Evolutionary conservation across 2,888 invertebrate genomes (phyloP).

Genomic region (Aphrophora alni): DNA sequence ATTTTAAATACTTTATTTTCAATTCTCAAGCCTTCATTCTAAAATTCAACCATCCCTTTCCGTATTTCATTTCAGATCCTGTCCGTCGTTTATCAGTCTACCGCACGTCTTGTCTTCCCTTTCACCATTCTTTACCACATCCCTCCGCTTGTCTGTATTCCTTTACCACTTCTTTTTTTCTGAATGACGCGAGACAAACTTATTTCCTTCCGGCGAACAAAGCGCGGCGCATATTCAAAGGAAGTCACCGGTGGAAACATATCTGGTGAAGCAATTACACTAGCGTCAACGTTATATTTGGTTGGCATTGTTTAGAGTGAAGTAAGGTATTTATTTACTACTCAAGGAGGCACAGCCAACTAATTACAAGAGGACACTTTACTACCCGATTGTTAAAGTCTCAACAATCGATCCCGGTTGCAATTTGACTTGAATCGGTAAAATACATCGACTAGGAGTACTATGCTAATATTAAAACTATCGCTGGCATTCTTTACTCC

Average conservation of each 20-base stretch:
- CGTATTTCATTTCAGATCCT: background rate
- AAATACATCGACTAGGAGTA: background rate
- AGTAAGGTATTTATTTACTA: slow-evolving; percentile 34
- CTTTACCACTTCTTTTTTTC: background rate
- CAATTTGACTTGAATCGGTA: background rate
- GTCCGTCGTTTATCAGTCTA: background rate
- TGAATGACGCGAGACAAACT: background rate
- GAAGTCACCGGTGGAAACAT: background rate
- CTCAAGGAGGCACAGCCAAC: background rate
- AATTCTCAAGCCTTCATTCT: too few species aligned
- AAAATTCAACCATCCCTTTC: background rate
- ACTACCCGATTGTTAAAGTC: slow-evolving; percentile 31
- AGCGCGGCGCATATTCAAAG: background rate
- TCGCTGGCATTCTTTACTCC: background rate
- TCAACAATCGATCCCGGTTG: slow-evolving; percentile 18
- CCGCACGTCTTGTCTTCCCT: background rate
- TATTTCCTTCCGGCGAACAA: slow-evolving; percentile 9
- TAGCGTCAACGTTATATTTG: background rate
- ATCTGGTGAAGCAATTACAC: background rate
- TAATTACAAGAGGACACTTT: slow-evolving; percentile 36
- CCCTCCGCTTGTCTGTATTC: background rate
- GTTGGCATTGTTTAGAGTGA: background rate
- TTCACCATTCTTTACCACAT: background rate
- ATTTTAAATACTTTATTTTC: too few species aligned
- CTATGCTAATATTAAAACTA: slow-evolving; percentile 31